phyloP scores from a whole-genome alignment of 2,113 vertebrate genomes.

The Crotalus viridis region DNA sequence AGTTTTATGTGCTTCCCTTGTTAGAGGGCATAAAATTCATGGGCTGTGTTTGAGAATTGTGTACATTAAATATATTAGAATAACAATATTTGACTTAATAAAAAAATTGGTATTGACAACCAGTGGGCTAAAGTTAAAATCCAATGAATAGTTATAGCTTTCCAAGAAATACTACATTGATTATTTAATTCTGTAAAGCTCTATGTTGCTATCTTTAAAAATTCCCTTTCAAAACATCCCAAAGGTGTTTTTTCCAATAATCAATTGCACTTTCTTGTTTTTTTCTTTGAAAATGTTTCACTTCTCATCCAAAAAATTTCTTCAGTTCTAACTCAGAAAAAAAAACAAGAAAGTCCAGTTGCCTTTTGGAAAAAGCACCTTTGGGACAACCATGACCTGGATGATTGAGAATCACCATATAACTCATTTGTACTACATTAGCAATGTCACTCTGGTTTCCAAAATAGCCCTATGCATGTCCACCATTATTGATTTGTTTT shows the following conservation, averaged over 20 bases:
- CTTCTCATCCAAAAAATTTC: not conserved
- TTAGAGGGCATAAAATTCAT: not conserved
- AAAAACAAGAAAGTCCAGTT: not conserved
- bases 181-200: not conserved
- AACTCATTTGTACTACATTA: not conserved
- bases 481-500: not conserved
- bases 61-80: not conserved
- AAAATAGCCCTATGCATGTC: not conserved
- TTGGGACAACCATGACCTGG: not conserved
- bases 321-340: not conserved
- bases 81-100: not conserved
- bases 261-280: not conserved
- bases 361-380: not conserved
- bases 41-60: not conserved
- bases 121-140: not conserved
- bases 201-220: not conserved
- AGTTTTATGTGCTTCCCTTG: not conserved
- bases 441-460: not conserved
- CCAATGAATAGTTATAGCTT: constrained; percentile 2
- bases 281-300: not conserved
- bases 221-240: not conserved
- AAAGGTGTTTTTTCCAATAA: not conserved
- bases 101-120: not conserved
- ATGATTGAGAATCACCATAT: not conserved
- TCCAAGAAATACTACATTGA: fast-evolving